phyloP scores from a whole-genome alignment of 2,888 invertebrate genomes.

The Drosophila mimica region DNA sequence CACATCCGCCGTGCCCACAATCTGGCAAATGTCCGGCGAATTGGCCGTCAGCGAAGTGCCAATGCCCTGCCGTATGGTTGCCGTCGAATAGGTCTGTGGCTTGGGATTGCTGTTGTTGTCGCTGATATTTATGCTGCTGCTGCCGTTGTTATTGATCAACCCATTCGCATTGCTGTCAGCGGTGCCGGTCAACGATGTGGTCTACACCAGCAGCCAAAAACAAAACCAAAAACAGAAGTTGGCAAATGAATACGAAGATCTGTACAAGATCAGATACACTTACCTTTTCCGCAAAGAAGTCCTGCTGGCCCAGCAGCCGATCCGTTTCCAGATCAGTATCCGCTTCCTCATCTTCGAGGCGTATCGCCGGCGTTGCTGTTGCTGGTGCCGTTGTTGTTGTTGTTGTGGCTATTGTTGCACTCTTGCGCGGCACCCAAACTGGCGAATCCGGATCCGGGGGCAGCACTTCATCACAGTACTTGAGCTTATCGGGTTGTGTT shows the following conservation, averaged over 20 bases:
- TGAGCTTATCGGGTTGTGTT: conserved; percentile 83
- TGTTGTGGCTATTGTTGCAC: conserved; percentile 8
- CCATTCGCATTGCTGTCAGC: conserved; percentile 71
- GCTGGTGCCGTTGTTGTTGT: conserved; percentile 6
- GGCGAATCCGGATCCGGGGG: conserved; percentile 83
- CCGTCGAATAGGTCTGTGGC: conserved; percentile 82
- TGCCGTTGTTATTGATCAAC: conserved; percentile 35
- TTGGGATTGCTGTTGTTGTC: conserved; percentile 70
- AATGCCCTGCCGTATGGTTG: conserved; percentile 84
- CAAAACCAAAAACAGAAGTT: background rate
- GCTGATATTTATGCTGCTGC: conserved; percentile 40
- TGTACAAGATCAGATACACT: background rate
- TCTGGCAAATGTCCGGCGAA: conserved; percentile 83
- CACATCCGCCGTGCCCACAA: conserved; percentile 79
- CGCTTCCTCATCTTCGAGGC: conserved; percentile 91
- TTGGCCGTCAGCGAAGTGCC: conserved; percentile 83
- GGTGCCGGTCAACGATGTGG: conserved; percentile 40
- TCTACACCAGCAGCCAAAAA: conserved; percentile 44
- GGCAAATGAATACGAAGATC: background rate
- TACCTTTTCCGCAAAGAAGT: conserved; percentile 91
- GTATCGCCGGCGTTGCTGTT: conserved; percentile 21
- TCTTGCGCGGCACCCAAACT: conserved; percentile 84
- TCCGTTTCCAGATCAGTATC: conserved; percentile 99
- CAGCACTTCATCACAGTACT: conserved; percentile 83
- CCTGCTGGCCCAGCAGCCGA: conserved; percentile 95